Evolutionary conservation across 2,888 invertebrate genomes (phyloP).

Genomic region (Vesta saturnalis): DNA sequence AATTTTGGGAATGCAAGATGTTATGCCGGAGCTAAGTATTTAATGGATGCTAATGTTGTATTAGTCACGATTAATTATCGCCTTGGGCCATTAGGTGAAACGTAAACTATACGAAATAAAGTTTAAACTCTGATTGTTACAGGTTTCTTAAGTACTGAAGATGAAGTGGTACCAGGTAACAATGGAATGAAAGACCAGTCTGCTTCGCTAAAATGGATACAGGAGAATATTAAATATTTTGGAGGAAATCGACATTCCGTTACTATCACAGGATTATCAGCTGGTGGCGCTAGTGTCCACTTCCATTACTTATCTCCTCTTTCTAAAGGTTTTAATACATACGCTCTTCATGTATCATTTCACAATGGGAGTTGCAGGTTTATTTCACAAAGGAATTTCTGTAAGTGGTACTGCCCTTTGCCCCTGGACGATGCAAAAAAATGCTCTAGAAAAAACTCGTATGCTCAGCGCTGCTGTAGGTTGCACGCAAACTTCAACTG

Average conservation of each 20-base stretch:
- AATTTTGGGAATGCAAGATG: slow-evolving; percentile 67
- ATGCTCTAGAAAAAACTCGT: slow-evolving; percentile 67
- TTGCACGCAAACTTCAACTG: slow-evolving; percentile 66
- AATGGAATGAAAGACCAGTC: slow-evolving; percentile 76
- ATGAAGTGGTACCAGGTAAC: slow-evolving; percentile 72
- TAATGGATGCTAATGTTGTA: slow-evolving; percentile 71
- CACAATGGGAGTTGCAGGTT: slow-evolving; percentile 54
- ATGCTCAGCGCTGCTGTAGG: slow-evolving; percentile 68
- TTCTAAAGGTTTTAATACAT: slow-evolving; percentile 63
- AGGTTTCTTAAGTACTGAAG: slow-evolving; percentile 79
- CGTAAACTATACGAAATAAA: neutral
- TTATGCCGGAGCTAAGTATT: slow-evolving; percentile 60
- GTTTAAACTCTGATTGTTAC: slow-evolving; percentile 7
- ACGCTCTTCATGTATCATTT: neutral
- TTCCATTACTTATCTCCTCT: slow-evolving; percentile 73
- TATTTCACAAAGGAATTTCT: slow-evolving; percentile 70
- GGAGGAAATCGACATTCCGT: slow-evolving; percentile 74
- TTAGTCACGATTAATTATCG: slow-evolving; percentile 74
- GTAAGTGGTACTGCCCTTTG: slow-evolving; percentile 73
- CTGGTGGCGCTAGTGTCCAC: slow-evolving; percentile 77
- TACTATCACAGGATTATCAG: slow-evolving; percentile 72
- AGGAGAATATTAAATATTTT: slow-evolving; percentile 71
- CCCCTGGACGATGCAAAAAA: slow-evolving; percentile 64
- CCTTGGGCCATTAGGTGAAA: slow-evolving; percentile 69
- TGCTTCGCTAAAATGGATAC: slow-evolving; percentile 73